Conservation (phyloP, 2,888 invertebrate species). For the Orthosia cruda region DNA sequence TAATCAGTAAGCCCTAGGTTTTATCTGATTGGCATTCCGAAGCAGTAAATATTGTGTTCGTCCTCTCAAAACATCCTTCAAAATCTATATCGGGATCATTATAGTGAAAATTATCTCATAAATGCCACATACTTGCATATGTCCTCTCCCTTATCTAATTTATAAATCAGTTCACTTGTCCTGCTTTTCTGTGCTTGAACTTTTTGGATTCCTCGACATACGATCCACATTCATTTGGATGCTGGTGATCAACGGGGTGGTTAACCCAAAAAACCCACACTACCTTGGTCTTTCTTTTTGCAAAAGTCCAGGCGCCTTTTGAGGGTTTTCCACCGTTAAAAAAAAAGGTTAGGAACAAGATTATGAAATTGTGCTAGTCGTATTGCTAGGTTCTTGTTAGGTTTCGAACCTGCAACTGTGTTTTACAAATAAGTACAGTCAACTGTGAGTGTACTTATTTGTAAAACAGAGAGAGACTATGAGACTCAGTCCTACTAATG, state of each 20-base stretch:
- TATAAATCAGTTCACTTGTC: not conserved
- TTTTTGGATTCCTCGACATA: not conserved
- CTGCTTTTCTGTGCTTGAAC: not conserved
- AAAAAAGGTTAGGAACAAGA: no score
- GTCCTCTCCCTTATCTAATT: constrained; percentile 18
- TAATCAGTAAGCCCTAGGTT: constrained; percentile 4
- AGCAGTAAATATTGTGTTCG: constrained; percentile 5
- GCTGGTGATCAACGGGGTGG: no score
- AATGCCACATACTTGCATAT: not conserved
- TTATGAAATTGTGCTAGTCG: not conserved
- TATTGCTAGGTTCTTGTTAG: not conserved
- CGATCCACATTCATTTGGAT: not conserved
- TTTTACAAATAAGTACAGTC: no score
- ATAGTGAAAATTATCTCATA: constrained; percentile 31
- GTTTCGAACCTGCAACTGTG: not conserved
- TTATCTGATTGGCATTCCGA: constrained; percentile 42
- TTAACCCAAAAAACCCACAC: no score
- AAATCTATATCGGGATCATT: constrained; percentile 19
- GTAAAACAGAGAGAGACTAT: no score
- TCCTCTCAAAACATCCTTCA: constrained; percentile 44
- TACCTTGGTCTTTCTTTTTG: no score
- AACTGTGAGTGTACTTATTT: no score
- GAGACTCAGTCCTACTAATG: not conserved
- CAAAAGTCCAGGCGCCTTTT: no score
- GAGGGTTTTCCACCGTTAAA: no score